A percentile compares a stretch with the other conserved stretches of the same genome.
Conservation (phyloP, 2,888 invertebrate species). For the Rapana venosa region DNA sequence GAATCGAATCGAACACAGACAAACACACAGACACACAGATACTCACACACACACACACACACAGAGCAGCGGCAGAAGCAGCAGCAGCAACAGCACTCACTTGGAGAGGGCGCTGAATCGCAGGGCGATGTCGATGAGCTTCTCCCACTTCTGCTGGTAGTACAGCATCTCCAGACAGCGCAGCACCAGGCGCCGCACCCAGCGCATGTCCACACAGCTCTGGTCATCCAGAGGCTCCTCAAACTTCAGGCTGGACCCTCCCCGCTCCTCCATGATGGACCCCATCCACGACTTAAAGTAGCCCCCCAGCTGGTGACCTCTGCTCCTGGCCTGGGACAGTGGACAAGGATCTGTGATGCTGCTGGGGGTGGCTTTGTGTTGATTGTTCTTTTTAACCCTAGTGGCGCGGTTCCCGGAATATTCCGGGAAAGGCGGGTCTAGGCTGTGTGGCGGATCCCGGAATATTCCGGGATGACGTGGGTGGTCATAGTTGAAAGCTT, state of each 20-base stretch:
- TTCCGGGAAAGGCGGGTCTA: too few species aligned
- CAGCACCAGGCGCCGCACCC: conserved; percentile 70
- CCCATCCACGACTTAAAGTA: conserved; percentile 72
- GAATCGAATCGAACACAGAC: too few species aligned
- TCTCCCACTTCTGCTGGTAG: conserved; percentile 77
- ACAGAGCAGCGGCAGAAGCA: neutral
- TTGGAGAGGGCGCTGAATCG: conserved; percentile 76
- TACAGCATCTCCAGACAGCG: conserved; percentile 74
- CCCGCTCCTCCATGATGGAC: conserved; percentile 66
- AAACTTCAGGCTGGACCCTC: conserved; percentile 75
- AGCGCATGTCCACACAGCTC: conserved; percentile 70
- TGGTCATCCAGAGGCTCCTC: conserved; percentile 75
- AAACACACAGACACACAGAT: neutral
- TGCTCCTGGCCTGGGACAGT: conserved; percentile 59
- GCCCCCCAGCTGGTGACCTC: conserved; percentile 60
- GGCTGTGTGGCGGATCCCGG: too few species aligned
- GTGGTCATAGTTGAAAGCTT: too few species aligned
- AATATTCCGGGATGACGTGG: too few species aligned
- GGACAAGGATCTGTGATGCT: too few species aligned
- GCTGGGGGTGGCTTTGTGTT: too few species aligned
- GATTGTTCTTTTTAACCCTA: too few species aligned
- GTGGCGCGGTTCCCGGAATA: too few species aligned
- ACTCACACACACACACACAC: neutral
- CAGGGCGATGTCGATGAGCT: conserved; percentile 76
- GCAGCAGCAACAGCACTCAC: conserved; percentile 60